Percentiles rank a stretch among this genome's conserved stretches.
Conservation (phyloP, 2,888 invertebrate species). For the Noctua janthe region DNA sequence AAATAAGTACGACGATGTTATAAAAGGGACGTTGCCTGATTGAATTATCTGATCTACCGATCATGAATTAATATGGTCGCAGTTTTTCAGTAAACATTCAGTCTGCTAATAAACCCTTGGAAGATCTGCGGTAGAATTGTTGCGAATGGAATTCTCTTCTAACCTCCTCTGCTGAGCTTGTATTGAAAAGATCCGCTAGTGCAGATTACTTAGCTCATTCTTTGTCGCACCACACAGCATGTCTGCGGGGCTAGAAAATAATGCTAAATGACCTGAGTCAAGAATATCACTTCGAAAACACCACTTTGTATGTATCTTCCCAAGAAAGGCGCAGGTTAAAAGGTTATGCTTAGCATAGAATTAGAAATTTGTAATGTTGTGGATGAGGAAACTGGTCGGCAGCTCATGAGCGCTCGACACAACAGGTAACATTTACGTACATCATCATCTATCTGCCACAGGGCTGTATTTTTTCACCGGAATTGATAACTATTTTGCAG, state of each 20-base stretch:
- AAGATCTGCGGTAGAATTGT: too few relatives aligned
- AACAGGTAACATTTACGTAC: not conserved
- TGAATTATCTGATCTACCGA: too few relatives aligned
- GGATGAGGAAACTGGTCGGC: conserved; percentile 32
- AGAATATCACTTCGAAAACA: not conserved
- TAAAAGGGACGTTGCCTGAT: too few relatives aligned
- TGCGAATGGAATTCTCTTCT: not conserved
- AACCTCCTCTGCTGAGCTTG: not conserved
- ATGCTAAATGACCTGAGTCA: not conserved
- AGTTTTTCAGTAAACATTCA: too few relatives aligned
- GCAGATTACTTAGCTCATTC: not conserved
- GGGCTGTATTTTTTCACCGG: not conserved
- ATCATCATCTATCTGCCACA: not conserved
- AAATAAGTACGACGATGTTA: too few relatives aligned
- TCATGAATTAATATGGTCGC: too few relatives aligned
- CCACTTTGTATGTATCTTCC: not conserved
- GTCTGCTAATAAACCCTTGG: too few relatives aligned
- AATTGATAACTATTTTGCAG: too few relatives aligned
- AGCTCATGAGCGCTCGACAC: not conserved
- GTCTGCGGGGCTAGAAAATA: not conserved
- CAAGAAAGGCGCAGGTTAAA: conserved; percentile 28
- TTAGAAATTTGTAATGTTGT: conserved; percentile 25
- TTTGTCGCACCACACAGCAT: not conserved
- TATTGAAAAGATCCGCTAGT: not conserved
- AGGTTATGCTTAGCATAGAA: conserved; percentile 23